Percentiles rank a stretch among this genome's conserved stretches.
phyloP scores from a whole-genome alignment of 2,113 vertebrate genomes.

The Zosterops lateralis region DNA sequence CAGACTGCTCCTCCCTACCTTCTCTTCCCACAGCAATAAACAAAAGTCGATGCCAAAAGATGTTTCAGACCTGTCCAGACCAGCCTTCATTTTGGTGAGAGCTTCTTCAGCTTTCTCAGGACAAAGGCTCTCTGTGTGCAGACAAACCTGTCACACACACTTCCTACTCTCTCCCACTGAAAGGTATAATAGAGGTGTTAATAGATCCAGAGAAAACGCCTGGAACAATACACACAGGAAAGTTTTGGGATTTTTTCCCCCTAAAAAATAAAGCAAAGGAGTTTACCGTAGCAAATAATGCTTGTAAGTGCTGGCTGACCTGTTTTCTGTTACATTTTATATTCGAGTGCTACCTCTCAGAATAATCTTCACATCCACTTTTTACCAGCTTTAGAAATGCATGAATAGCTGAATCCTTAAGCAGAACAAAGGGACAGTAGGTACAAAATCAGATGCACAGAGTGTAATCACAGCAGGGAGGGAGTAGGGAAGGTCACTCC shows the following conservation, averaged over 20 bases:
- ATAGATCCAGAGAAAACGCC: neutral
- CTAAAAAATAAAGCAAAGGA: neutral
- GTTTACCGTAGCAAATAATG: neutral
- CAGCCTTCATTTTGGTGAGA: neutral
- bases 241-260: rapidly evolving
- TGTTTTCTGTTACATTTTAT: neutral
- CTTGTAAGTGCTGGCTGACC: neutral
- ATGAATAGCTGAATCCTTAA: neutral
- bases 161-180: neutral
- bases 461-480: neutral
- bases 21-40: slow-evolving; percentile 7
- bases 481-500: neutral
- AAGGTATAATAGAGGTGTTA: neutral
- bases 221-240: neutral
- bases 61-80: neutral
- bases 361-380: neutral
- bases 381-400: neutral
- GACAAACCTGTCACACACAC: neutral
- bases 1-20: slow-evolving; percentile 2
- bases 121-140: neutral
- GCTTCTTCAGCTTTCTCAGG: neutral
- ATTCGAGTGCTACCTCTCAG: neutral
- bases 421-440: neutral
- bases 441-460: neutral
- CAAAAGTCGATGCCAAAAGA: neutral